A percentile compares a stretch with the other conserved stretches of the same genome.
Evolutionary conservation across 2,113 vertebrate species (phyloP).

Genomic region (Climacteris rufus): DNA sequence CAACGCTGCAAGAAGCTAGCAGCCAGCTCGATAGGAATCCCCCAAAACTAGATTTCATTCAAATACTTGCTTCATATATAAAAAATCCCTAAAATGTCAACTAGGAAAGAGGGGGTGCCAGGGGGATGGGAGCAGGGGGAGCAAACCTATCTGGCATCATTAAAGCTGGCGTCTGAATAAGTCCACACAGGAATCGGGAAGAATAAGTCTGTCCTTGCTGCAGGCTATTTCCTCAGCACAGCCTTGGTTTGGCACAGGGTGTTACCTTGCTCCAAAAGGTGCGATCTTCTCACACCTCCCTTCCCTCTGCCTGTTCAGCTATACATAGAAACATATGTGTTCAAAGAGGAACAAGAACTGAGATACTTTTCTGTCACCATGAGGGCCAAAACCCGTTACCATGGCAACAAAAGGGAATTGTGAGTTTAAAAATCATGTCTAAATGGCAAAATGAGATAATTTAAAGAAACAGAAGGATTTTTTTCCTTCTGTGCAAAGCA

Average conservation of each 20-base stretch:
- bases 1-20: constrained; percentile 47
- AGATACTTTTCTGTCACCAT: constrained; percentile 69
- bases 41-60: constrained; percentile 63
- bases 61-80: constrained; percentile 54
- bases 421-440: constrained; percentile 73
- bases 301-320: constrained; percentile 28
- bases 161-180: constrained; percentile 15
- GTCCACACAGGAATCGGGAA: background rate
- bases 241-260: constrained; percentile 23
- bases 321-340: constrained; percentile 62
- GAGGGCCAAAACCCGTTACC: constrained; percentile 74
- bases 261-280: constrained; percentile 60
- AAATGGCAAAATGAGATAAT: constrained; percentile 73
- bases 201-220: constrained; percentile 60
- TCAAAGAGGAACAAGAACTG: constrained; percentile 67
- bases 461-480: constrained; percentile 62
- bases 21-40: constrained; percentile 61
- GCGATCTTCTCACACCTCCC: constrained; percentile 37
- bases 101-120: constrained; percentile 15
- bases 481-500: background rate
- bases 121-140: background rate
- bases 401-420: constrained; percentile 68
- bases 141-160: constrained; percentile 29
- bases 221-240: constrained; percentile 22
- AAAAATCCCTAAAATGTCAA: constrained; percentile 65